phyloP scores from a whole-genome alignment of 2,888 invertebrate genomes.

The Limenitis camilla region DNA sequence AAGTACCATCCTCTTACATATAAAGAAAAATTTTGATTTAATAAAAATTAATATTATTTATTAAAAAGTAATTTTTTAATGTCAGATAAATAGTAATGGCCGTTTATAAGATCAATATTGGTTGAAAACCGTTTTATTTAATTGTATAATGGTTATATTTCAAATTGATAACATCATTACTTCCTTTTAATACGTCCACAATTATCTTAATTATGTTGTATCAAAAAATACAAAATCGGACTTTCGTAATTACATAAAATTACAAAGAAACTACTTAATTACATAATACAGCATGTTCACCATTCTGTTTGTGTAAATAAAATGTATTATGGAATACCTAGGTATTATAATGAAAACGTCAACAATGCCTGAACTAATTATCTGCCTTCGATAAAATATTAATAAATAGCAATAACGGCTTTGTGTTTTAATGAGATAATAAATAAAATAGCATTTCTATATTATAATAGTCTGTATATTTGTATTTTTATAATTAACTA shows the following conservation, averaged over 20 bases:
- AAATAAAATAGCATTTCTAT: neutral
- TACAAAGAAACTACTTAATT: neutral
- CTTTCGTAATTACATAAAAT: neutral
- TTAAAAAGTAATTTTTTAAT: too few relatives aligned
- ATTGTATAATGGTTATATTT: too few relatives aligned
- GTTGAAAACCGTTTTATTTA: too few relatives aligned
- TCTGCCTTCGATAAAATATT: conserved; percentile 12
- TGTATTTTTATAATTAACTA: too few relatives aligned
- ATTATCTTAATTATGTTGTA: neutral
- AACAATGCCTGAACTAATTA: conserved; percentile 9
- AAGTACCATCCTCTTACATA: too few relatives aligned
- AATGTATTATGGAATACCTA: neutral
- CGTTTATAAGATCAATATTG: too few relatives aligned
- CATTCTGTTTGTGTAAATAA: neutral
- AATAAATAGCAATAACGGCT: conserved; percentile 10
- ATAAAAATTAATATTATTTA: too few relatives aligned
- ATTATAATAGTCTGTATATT: too few relatives aligned
- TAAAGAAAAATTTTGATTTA: too few relatives aligned
- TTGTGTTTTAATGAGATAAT: neutral
- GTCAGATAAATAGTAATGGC: too few relatives aligned
- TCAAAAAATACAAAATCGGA: neutral
- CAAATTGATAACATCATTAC: too few relatives aligned
- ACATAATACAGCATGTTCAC: neutral
- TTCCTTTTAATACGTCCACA: too few relatives aligned
- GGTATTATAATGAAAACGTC: conserved; percentile 6